Evolutionary conservation across 2,888 invertebrate species (phyloP), one percentile per base, ranked within the genome.

Genomic region (Hemaris fuciformis): DNA sequence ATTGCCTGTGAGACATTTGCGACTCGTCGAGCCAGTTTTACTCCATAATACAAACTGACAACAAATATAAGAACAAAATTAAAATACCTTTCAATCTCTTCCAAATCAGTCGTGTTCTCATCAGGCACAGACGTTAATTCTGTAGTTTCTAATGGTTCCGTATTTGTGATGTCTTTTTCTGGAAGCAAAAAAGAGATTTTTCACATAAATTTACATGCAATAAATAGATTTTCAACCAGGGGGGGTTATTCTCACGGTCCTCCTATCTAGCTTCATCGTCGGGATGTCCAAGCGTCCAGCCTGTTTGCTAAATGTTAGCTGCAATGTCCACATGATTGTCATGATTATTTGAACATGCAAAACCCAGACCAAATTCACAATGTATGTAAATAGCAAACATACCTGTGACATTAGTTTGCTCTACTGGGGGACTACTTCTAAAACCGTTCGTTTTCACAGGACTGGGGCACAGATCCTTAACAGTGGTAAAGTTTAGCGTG

Each of bases 111-210:
- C 84, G 84, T 77, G 76, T 89, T 89, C 72, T 91, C 91, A 72
- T 91, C 91, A 72, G 88, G 83, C 73, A 84, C 86, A 79, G 87
- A 86, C 81, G 89, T 75, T 87, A 91, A 83, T 83, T 89, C 89
- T 79, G 89, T 85, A 87, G 87, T 89, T 83, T 89, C 91, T 89
- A 91, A 84, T 62, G 88, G 84, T 84, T 89, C 91, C 73, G 83
- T 85, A 80, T 89, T 89, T 87, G 90, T 90, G 87, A 91, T 91
- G 90, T 89, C 89, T 86, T 88, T 89, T 82, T 87, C 91, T 92
- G 85, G 6, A 66, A 78, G 76, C 38, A 70, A n/a, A 58, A n/a
- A 18, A 18, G 43, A 57, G 38, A 61, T 23, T 10, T 45, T 20
- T 27, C 45, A 18, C n/a, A 10, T 45, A 1, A 31, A 20, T 43